Conservation (phyloP, 2,113 vertebrate species). For the Pollimyrus isidori region DNA sequence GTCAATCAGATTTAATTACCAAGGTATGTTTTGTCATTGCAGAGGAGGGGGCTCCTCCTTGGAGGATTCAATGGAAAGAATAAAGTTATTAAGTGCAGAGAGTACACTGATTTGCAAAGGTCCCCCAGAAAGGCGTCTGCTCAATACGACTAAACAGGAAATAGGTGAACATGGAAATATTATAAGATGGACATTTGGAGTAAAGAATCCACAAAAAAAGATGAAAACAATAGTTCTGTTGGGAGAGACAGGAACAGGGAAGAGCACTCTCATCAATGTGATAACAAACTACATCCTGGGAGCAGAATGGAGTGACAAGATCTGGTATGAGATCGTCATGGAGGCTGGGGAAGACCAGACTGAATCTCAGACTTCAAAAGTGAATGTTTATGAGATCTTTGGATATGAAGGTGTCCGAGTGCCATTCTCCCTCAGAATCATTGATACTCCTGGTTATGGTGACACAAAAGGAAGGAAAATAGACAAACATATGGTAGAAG, state of each 20-base stretch:
- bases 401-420: background rate
- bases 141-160: background rate
- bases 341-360: no score
- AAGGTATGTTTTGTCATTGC: background rate
- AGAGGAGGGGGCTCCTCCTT: background rate
- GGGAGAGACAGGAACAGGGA: conserved; percentile 36
- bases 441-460: conserved; percentile 45
- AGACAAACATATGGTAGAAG: no score
- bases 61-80: background rate
- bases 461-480: conserved; percentile 24
- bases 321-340: conserved; percentile 33
- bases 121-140: conserved; percentile 2
- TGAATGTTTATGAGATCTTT: conserved; percentile 36
- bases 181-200: conserved; percentile 28
- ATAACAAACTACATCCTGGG: conserved; percentile 37
- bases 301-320: conserved; percentile 28
- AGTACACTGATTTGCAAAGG: background rate
- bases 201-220: background rate
- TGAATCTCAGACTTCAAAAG: conserved; percentile 32
- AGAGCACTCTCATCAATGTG: conserved; percentile 36
- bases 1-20: no score
- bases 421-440: conserved; percentile 37
- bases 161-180: background rate
- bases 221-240: conserved; percentile 31
- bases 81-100: background rate